Evolutionary conservation across 2,888 invertebrate species (phyloP).

Genomic region (Drosophila nr. medialis): DNA sequence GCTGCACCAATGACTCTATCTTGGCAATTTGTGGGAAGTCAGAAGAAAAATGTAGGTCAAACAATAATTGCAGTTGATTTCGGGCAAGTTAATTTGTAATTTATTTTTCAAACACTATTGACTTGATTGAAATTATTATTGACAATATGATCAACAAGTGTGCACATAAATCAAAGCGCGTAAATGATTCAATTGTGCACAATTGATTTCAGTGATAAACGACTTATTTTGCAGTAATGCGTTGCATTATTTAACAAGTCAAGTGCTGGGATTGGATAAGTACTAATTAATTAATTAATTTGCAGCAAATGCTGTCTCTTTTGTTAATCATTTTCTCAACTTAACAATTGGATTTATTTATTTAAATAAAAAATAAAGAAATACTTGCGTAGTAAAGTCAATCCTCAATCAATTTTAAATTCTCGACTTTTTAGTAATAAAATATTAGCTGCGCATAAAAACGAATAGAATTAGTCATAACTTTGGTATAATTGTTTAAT

Average conservation of each 20-base stretch:
- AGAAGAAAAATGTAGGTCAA: conserved; percentile 39
- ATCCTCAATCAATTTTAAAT: background rate
- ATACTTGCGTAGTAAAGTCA: background rate
- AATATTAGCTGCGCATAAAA: background rate
- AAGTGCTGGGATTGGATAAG: background rate
- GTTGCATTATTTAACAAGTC: conserved; percentile 42
- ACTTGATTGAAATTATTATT: conserved; percentile 10
- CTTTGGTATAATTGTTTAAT: background rate
- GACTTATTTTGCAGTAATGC: conserved; percentile 23
- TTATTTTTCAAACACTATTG: too few species aligned
- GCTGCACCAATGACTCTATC: conserved; percentile 45
- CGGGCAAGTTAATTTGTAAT: conserved; percentile 8
- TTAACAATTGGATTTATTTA: background rate
- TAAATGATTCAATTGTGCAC: conserved; percentile 16
- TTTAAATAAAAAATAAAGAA: background rate
- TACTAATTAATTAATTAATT: background rate
- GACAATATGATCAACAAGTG: conserved; percentile 11
- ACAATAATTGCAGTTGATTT: conserved; percentile 24
- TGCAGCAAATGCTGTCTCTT: background rate
- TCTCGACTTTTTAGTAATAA: background rate
- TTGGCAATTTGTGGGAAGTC: conserved; percentile 24
- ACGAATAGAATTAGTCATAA: too few species aligned
- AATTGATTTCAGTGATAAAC: conserved; percentile 48
- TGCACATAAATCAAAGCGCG: conserved; percentile 30
- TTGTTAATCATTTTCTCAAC: conserved; percentile 9